Percentiles rank a stretch among this genome's conserved stretches.
Evolutionary conservation across 1,140 invertebrate genomes (phyloP).

Genomic region (Argopecten irradians): DNA sequence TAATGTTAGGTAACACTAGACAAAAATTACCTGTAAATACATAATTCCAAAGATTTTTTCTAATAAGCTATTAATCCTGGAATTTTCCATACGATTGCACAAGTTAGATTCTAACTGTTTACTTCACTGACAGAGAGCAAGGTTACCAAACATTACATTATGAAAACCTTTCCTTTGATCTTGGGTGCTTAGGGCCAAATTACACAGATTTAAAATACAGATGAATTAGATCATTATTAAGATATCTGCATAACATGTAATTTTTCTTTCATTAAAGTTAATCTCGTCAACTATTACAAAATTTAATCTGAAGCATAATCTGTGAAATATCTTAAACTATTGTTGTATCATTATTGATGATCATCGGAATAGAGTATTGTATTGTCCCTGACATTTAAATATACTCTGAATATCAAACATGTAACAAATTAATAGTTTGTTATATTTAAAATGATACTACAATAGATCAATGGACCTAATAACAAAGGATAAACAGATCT

Average conservation of each 20-base stretch:
- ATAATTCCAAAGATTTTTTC: not conserved
- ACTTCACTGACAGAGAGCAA: not conserved
- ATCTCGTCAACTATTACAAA: not conserved
- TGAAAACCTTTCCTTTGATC: not conserved
- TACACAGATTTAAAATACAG: not conserved
- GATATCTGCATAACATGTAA: not conserved
- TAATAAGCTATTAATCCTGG: not conserved
- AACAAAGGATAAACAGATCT: not conserved
- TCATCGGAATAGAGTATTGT: not conserved
- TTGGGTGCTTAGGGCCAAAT: not conserved
- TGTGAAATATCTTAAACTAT: not conserved
- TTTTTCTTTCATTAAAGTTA: not conserved
- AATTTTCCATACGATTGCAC: not conserved
- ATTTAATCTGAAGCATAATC: not conserved
- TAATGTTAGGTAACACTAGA: not conserved
- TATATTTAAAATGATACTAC: not conserved
- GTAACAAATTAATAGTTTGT: not conserved
- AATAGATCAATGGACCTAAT: not conserved
- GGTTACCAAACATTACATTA: not conserved
- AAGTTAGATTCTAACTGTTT: not conserved
- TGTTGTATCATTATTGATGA: not conserved
- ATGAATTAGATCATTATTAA: slow-evolving; percentile 9
- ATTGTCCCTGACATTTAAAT: not conserved
- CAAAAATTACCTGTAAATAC: not conserved
- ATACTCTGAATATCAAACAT: not conserved